Evolutionary conservation across 2,113 vertebrate species (phyloP).

Genomic region (Corythornis vintsioides): DNA sequence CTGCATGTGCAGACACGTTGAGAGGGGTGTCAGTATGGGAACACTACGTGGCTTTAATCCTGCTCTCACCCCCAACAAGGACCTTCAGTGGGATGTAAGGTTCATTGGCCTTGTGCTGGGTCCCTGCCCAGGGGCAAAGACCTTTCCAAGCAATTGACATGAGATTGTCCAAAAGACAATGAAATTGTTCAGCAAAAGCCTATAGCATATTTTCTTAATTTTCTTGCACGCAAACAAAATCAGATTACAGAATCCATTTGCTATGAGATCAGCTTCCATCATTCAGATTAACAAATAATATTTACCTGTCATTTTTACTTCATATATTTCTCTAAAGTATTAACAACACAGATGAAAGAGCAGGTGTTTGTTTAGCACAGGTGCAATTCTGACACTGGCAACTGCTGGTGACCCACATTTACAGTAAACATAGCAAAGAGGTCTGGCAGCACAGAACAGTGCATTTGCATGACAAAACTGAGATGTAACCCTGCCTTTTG

Average conservation of each 20-base stretch:
- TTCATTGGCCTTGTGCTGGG: neutral
- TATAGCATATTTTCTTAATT: neutral
- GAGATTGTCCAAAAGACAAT: neutral
- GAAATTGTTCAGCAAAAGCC: neutral
- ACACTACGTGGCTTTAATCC: neutral
- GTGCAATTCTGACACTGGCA: slow-evolving; percentile 27
- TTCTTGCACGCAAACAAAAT: slow-evolving; percentile 6
- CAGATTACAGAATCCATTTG: neutral
- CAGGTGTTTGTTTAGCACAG: neutral
- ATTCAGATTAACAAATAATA: slow-evolving; percentile 34
- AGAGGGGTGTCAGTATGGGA: neutral
- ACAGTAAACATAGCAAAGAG: slow-evolving; percentile 67
- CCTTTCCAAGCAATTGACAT: neutral
- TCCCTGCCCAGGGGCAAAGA: neutral
- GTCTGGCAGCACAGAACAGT: neutral
- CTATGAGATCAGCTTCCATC: neutral
- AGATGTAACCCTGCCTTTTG: slow-evolving; percentile 36
- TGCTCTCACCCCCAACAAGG: accelerated
- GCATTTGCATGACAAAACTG: slow-evolving; percentile 17
- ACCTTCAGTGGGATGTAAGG: neutral
- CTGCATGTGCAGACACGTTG: neutral
- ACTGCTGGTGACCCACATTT: slow-evolving; percentile 52
- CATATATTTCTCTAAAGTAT: neutral
- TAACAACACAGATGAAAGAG: neutral
- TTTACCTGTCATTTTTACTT: neutral